Percentiles rank a stretch among this genome's conserved stretches.
These are phyloP conservation scores for Hermetia illucens DNA, from an alignment of 1,140 invertebrate species.

Conservation along the genomic window DNA sequence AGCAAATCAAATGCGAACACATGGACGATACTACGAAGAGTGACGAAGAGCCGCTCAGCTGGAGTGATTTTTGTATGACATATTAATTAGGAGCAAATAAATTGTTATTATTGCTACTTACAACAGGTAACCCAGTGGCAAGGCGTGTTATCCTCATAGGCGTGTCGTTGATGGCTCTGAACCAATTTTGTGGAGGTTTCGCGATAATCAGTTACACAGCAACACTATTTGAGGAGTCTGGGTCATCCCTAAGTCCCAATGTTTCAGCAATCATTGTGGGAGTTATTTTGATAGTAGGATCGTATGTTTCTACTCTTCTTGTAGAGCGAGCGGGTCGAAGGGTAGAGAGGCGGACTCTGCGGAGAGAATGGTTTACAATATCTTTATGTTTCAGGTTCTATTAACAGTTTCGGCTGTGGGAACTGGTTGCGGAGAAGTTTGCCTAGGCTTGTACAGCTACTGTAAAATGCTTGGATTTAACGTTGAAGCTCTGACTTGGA, in stretches of 20 bases:
- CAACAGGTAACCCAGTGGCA: no score
- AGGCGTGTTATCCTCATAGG: not conserved
- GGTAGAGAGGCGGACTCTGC: no score
- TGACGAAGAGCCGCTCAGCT: no score
- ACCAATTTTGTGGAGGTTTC: no score
- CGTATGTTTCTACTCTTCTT: constrained; percentile 30
- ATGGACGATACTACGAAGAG: no score
- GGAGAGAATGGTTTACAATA: no score
- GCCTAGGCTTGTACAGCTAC: not conserved
- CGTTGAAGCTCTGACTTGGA: not conserved
- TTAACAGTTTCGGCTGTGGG: not conserved
- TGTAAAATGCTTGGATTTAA: not conserved
- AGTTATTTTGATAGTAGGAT: constrained; percentile 28
- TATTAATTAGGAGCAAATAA: no score
- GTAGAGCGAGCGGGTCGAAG: constrained; percentile 31
- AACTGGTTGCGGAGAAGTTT: not conserved
- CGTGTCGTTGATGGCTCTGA: not conserved
- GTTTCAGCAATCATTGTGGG: constrained; percentile 32
- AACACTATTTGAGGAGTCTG: constrained; percentile 31
- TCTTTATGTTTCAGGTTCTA: not conserved
- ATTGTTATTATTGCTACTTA: no score
- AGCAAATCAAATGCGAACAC: no score
- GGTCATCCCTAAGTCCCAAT: constrained; percentile 29
- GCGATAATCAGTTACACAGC: constrained; percentile 33
- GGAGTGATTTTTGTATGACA: no score